Conservation (phyloP, 1,140 invertebrate genomes). For the Bradysia coprophila region DNA sequence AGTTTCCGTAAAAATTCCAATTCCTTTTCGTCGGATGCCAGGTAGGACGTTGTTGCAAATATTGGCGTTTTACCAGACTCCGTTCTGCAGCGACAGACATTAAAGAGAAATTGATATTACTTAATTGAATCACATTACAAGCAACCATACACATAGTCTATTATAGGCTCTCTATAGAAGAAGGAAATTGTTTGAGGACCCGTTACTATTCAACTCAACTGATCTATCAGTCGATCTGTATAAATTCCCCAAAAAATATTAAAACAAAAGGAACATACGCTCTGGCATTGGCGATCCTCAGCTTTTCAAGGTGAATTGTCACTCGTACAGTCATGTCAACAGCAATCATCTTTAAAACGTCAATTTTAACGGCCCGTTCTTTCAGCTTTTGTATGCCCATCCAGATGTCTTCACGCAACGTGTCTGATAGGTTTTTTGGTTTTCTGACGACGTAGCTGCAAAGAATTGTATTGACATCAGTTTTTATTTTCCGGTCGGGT, state of each 20-base stretch:
- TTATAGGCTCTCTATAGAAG: no score
- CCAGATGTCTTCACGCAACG: conserved; percentile 67
- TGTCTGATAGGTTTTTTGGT: conserved; percentile 35
- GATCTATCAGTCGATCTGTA: no score
- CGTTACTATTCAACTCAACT: no score
- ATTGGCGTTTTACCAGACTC: conserved; percentile 39
- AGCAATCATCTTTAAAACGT: conserved; percentile 65
- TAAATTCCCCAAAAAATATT: conserved; percentile 9
- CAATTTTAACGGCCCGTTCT: conserved; percentile 48
- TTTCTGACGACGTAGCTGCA: conserved; percentile 25
- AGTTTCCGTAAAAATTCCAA: conserved; percentile 62
- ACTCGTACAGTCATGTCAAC: conserved; percentile 61
- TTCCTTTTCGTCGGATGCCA: conserved; percentile 52
- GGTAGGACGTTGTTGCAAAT: conserved; percentile 56
- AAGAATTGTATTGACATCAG: no score
- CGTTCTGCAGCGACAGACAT: conserved; percentile 29
- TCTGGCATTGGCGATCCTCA: conserved; percentile 51
- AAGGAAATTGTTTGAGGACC: no score
- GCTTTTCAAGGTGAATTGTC: conserved; percentile 70
- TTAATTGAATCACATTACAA: no score
- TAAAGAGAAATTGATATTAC: no score
- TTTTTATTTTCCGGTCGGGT: no score
- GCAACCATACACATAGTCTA: no score
- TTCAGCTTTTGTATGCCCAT: conserved; percentile 55
- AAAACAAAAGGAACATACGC: conserved; percentile 30